Evolutionary conservation across 64 coral and sea anemone genomes (phyloP).

Genomic region (Actinia tenebrosa): DNA sequence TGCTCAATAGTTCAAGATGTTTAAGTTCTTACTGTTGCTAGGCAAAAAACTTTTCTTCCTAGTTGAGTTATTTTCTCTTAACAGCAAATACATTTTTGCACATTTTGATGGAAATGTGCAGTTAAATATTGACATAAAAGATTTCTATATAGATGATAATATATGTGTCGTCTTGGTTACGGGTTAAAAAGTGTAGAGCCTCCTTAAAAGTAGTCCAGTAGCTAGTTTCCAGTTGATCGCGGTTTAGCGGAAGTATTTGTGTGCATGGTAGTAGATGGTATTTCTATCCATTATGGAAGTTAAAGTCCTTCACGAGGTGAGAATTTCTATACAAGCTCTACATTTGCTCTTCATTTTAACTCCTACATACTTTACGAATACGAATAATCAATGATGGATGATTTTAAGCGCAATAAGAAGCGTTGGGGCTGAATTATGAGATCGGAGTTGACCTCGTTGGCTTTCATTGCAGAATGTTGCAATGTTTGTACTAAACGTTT

Average conservation of each 20-base stretch:
- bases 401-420: neutral
- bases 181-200: neutral
- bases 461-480: neutral
- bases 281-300: conserved; percentile 3
- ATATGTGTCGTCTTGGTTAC: neutral
- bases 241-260: conserved; percentile 1
- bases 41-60: too few species aligned
- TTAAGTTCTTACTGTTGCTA: too few species aligned
- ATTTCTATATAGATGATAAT: too few species aligned
- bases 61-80: too few species aligned
- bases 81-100: too few species aligned
- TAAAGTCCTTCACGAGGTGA: conserved; percentile 14
- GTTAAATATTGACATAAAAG: too few species aligned
- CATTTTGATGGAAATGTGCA: too few species aligned
- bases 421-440: neutral
- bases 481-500: neutral
- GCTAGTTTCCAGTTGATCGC: neutral
- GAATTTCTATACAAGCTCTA: neutral
- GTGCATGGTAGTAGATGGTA: neutral
- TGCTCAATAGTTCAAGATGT: too few species aligned
- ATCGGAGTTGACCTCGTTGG: neutral
- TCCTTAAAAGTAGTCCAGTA: neutral
- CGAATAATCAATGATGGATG: neutral
- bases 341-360: neutral
- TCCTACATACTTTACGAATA: neutral